These are phyloP conservation scores for Choristoneura rosaceana DNA, from an alignment of 2,888 invertebrate genomes.

Conservation along the genomic window DNA sequence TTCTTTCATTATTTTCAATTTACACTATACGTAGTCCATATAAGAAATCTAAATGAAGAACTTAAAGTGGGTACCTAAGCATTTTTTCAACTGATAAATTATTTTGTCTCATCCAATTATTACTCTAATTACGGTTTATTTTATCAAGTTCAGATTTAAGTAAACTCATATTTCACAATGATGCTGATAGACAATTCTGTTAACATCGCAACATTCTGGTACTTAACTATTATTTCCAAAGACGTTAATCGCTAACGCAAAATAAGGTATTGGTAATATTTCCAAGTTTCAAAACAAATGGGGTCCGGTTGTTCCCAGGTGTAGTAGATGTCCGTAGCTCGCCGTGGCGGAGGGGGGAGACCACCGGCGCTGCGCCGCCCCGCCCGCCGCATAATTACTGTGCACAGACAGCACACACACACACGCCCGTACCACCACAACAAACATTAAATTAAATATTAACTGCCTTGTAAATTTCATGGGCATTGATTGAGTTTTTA, in stretches of 20 bases:
- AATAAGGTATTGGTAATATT: slow-evolving; percentile 50
- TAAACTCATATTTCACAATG: not conserved
- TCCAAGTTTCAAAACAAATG: slow-evolving; percentile 58
- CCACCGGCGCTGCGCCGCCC: slow-evolving; percentile 81
- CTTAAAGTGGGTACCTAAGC: too few relatives aligned
- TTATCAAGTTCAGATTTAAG: too few relatives aligned
- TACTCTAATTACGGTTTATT: too few relatives aligned
- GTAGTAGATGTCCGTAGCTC: slow-evolving; percentile 65
- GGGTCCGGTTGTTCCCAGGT: slow-evolving; percentile 77
- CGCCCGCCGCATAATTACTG: slow-evolving; percentile 82
- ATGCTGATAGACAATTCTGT: not conserved
- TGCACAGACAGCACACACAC: slow-evolving; percentile 71
- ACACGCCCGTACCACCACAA: slow-evolving; percentile 66
- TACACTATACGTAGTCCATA: too few relatives aligned
- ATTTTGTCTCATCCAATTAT: too few relatives aligned
- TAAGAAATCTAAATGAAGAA: too few relatives aligned
- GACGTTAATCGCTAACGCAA: slow-evolving; percentile 37
- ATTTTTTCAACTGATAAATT: too few relatives aligned
- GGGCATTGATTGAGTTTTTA: slow-evolving; percentile 77
- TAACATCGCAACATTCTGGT: not conserved
- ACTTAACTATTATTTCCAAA: slow-evolving; percentile 9
- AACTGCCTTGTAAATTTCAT: slow-evolving; percentile 82
- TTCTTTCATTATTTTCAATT: too few relatives aligned
- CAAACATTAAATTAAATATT: slow-evolving; percentile 81
- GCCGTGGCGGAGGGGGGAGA: slow-evolving; percentile 61